phyloP scores from a whole-genome alignment of 2,113 vertebrate genomes.

The Oplegnathus fasciatus region DNA sequence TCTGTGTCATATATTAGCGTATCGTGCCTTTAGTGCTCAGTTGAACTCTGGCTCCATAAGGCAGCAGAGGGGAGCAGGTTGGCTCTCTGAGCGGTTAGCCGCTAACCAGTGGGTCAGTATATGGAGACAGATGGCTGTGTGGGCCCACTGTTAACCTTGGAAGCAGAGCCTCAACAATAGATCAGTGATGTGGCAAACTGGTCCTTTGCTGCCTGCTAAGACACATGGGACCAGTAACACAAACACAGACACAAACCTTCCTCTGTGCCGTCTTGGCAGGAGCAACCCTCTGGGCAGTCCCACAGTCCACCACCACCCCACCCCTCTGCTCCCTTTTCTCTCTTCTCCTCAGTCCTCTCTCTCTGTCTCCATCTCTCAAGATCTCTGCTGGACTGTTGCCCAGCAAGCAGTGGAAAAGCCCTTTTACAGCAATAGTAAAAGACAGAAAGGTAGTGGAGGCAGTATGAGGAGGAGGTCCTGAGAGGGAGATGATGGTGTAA shows the following conservation, averaged over 20 bases:
- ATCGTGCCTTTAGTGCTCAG: slow-evolving; percentile 31
- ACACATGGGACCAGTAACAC: slow-evolving; percentile 55
- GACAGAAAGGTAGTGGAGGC: not conserved
- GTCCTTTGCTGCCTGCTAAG: slow-evolving; percentile 31
- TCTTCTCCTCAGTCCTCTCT: not conserved
- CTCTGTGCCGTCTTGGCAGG: slow-evolving; percentile 64
- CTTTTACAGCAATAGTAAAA: slow-evolving; percentile 26
- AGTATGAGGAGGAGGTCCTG: not conserved
- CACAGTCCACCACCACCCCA: slow-evolving; percentile 15
- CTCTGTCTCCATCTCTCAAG: slow-evolving; percentile 42
- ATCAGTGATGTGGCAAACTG: slow-evolving; percentile 57
- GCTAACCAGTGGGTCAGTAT: slow-evolving; percentile 46
- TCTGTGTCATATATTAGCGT: slow-evolving; percentile 28
- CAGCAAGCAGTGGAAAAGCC: slow-evolving; percentile 41
- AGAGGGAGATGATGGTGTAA: not conserved
- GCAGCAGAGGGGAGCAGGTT: slow-evolving; percentile 37
- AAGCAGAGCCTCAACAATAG: slow-evolving; percentile 45
- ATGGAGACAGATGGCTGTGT: slow-evolving; percentile 68
- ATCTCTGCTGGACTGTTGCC: slow-evolving; percentile 47
- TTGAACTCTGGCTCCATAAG: slow-evolving; percentile 49
- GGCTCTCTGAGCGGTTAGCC: slow-evolving; percentile 34
- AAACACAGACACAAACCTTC: slow-evolving; percentile 58
- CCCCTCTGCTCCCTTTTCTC: not conserved
- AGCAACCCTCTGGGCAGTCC: slow-evolving; percentile 22
- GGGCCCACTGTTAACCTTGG: slow-evolving; percentile 60